These are phyloP conservation scores for Meandrusa payeni DNA, from an alignment of 2,888 invertebrate genomes.

Conservation along the genomic window DNA sequence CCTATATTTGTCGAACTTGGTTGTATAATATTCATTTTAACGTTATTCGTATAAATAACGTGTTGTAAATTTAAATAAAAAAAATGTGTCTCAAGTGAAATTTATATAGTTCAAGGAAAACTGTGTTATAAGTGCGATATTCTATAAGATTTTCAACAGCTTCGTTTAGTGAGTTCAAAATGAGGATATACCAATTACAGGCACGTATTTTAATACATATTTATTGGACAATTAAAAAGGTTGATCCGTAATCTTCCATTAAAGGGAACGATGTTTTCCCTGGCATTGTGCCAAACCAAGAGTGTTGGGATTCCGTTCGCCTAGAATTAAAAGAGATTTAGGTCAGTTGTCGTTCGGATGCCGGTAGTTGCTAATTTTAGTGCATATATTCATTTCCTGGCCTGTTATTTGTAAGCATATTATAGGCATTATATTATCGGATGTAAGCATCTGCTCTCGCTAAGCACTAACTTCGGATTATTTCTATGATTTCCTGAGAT, in stretches of 20 bases:
- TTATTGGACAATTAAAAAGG: slow-evolving; percentile 9
- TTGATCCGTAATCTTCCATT: slow-evolving; percentile 11
- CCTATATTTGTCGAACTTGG: too few relatives aligned
- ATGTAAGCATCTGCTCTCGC: too few relatives aligned
- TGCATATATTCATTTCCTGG: neutral
- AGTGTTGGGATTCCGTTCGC: slow-evolving; percentile 17
- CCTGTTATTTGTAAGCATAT: neutral
- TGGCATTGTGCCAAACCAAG: slow-evolving; percentile 20
- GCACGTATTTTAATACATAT: neutral
- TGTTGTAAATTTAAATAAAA: slow-evolving; percentile 1
- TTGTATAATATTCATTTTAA: too few relatives aligned
- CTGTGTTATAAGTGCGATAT: too few relatives aligned
- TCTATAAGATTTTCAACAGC: too few relatives aligned
- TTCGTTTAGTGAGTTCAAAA: too few relatives aligned
- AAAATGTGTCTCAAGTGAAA: neutral
- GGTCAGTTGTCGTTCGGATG: slow-evolving; percentile 12
- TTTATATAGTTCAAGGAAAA: too few relatives aligned
- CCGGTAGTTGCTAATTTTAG: slow-evolving; percentile 18
- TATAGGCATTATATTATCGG: too few relatives aligned
- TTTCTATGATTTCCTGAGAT: too few relatives aligned
- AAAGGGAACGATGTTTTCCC: slow-evolving; percentile 6
- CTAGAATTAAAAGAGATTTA: slow-evolving; percentile 10
- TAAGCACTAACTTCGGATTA: too few relatives aligned
- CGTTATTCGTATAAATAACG: neutral
- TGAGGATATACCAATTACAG: neutral